Conservation (phyloP, 2,888 invertebrate species). For the Serripes groenlandicus region DNA sequence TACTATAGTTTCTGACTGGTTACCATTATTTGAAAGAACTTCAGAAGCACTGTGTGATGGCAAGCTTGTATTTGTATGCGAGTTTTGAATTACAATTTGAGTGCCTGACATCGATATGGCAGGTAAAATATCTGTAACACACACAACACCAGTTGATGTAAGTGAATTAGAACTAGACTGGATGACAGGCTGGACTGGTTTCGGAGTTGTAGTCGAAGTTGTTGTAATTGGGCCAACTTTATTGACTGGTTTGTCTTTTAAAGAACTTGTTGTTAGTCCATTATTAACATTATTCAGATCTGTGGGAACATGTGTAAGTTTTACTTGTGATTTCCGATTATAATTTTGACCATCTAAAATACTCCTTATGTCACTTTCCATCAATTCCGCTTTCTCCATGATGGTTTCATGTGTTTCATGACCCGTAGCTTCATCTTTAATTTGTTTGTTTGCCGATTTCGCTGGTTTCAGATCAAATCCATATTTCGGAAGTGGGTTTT, state of each 20-base stretch:
- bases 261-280: not conserved
- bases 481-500: constrained; percentile 79
- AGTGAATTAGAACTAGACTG: constrained; percentile 22
- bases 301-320: not conserved
- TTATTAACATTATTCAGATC: not conserved
- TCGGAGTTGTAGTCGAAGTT: not conserved
- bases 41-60: not conserved
- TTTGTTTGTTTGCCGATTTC: constrained; percentile 50
- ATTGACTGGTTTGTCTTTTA: constrained; percentile 64
- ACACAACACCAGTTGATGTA: not conserved
- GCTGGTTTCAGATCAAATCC: constrained; percentile 71
- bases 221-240: constrained; percentile 65
- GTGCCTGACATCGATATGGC: not conserved
- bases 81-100: not conserved
- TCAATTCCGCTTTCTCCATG: not conserved
- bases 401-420: not conserved
- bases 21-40: not conserved
- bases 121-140: constrained; percentile 8
- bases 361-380: not conserved
- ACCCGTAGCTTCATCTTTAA: not conserved
- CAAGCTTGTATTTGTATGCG: not conserved
- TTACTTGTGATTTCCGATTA: not conserved
- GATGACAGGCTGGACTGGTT: constrained; percentile 36
- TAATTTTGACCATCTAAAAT: not conserved
- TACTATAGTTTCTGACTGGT: not conserved